These are phyloP conservation scores for Liposcelis brunnea DNA, from an alignment of 2,888 invertebrate species.

Conservation along the genomic window DNA sequence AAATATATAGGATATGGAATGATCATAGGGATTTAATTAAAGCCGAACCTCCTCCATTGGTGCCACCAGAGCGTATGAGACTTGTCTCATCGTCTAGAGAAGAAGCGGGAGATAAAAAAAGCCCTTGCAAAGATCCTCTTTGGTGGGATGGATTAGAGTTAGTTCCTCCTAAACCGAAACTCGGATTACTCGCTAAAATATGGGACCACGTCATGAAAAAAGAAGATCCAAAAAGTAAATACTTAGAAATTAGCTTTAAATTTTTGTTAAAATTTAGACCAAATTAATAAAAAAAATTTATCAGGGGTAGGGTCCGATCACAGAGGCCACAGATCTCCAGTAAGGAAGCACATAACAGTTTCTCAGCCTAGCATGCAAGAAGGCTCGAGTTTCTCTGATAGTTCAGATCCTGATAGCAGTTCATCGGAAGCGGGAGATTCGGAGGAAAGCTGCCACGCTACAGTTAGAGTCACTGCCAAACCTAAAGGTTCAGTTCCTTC, in stretches of 20 bases:
- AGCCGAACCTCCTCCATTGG: slow-evolving; percentile 44
- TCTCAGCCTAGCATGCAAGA: not conserved
- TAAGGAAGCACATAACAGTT: too few relatives aligned
- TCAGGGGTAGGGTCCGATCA: too few relatives aligned
- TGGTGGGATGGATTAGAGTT: slow-evolving; percentile 59
- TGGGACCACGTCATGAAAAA: slow-evolving; percentile 18
- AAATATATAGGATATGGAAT: slow-evolving; percentile 41
- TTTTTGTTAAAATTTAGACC: too few relatives aligned
- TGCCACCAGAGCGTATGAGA: slow-evolving; percentile 50
- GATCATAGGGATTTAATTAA: slow-evolving; percentile 40
- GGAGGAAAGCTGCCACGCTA: slow-evolving; percentile 6
- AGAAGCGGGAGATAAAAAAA: not conserved
- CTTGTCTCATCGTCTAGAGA: slow-evolving; percentile 30
- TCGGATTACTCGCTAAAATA: slow-evolving; percentile 41
- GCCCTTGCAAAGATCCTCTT: slow-evolving; percentile 36
- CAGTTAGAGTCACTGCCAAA: slow-evolving; percentile 3
- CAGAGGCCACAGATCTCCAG: too few relatives aligned
- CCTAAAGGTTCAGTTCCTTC: slow-evolving; percentile 1
- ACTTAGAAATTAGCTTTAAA: not conserved
- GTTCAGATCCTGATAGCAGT: not conserved
- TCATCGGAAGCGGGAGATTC: not conserved
- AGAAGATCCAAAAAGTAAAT: slow-evolving; percentile 10
- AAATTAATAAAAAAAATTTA: too few relatives aligned
- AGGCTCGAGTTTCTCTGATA: not conserved
- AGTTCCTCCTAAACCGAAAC: slow-evolving; percentile 39